Conservation (phyloP, 2,797 vertebrate genomes). For the Thalassophryne amazonica region DNA sequence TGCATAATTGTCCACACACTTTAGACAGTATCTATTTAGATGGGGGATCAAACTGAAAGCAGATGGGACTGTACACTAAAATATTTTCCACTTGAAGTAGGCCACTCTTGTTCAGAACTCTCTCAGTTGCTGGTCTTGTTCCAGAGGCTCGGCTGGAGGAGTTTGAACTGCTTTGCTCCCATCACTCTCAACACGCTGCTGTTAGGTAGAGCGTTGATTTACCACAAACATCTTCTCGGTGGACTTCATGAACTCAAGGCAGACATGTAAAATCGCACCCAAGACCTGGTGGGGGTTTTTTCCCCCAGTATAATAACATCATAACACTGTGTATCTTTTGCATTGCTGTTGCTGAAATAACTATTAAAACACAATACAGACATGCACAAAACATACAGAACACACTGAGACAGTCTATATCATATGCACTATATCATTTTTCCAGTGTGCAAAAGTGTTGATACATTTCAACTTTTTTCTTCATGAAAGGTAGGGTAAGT, state of each 20-base stretch:
- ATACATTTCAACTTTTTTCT: too few relatives aligned
- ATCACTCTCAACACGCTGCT: conserved; percentile 38
- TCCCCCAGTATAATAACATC: too few relatives aligned
- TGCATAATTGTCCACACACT: conserved; percentile 35
- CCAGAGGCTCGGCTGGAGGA: conserved; percentile 55
- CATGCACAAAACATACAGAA: too few relatives aligned
- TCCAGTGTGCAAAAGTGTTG: too few relatives aligned
- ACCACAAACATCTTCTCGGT: conserved; percentile 22
- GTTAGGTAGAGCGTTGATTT: conserved; percentile 44
- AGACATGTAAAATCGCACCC: conserved; percentile 28
- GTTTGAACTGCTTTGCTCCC: conserved; percentile 61
- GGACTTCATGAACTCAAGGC: conserved; percentile 17
- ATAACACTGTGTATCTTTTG: too few relatives aligned
- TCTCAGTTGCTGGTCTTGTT: conserved; percentile 59
- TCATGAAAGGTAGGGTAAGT: too few relatives aligned
- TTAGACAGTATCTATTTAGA: conserved; percentile 57
- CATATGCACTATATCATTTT: too few relatives aligned
- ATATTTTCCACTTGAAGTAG: conserved; percentile 74
- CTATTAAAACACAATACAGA: too few relatives aligned
- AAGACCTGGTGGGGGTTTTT: too few relatives aligned
- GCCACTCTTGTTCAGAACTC: conserved; percentile 50
- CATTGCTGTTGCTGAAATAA: too few relatives aligned
- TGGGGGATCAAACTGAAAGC: conserved; percentile 70
- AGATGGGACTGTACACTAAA: conserved; percentile 62
- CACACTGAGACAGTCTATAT: too few relatives aligned